phyloP scores from a whole-genome alignment of 1,140 invertebrate genomes.

The Drosophila mayri region DNA sequence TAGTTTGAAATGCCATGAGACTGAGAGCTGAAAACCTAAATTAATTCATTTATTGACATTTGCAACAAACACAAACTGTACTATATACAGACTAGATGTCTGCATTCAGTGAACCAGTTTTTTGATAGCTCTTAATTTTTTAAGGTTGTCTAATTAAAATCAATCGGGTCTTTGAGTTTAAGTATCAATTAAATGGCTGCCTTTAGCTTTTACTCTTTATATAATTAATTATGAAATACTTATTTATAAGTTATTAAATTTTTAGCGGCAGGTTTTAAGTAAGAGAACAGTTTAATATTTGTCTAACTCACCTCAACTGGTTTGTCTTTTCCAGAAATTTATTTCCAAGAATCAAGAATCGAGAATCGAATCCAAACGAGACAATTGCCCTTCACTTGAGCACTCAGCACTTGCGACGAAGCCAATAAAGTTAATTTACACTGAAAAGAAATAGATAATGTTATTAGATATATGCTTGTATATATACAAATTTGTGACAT shows the following conservation, averaged over 20 bases:
- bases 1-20: slow-evolving; percentile 1
- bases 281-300: slow-evolving; percentile 1
- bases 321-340: slow-evolving; percentile 18
- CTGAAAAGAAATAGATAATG: neutral
- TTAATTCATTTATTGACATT: slow-evolving; percentile 66
- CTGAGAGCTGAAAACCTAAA: slow-evolving; percentile 22
- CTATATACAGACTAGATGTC: neutral
- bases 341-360: slow-evolving; percentile 3
- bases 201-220: neutral
- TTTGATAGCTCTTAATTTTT: neutral
- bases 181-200: slow-evolving; percentile 2
- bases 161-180: neutral
- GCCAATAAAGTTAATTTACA: slow-evolving; percentile 9
- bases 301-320: neutral
- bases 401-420: slow-evolving; percentile 2
- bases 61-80: slow-evolving; percentile 20
- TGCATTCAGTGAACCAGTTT: slow-evolving; percentile 20
- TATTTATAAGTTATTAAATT: neutral
- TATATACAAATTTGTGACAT: too few relatives aligned
- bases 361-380: slow-evolving; percentile 13
- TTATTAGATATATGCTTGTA: too few relatives aligned
- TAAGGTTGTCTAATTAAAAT: slow-evolving; percentile 3
- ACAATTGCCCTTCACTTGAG: slow-evolving; percentile 16
- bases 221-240: slow-evolving; percentile 1
- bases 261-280: neutral